phyloP scores from a whole-genome alignment of 2,113 vertebrate species.

The Aphyosemion australe region DNA sequence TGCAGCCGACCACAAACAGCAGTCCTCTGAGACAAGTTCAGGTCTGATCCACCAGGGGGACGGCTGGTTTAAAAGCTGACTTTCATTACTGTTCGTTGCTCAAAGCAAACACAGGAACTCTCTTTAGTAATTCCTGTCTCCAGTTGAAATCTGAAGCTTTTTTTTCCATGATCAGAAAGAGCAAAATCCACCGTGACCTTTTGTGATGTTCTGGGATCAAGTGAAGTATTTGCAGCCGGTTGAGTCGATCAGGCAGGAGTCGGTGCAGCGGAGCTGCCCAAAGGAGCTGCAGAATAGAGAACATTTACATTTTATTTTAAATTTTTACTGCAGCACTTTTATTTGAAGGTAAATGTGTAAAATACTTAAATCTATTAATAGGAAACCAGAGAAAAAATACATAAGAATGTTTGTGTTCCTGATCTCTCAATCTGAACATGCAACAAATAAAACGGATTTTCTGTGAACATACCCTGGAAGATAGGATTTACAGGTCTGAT shows the following conservation, averaged over 20 bases:
- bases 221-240: constrained; percentile 97
- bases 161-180: constrained; percentile 29
- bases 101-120: constrained; percentile 40
- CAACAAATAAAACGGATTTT: no score
- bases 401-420: no score
- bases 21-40: constrained; percentile 32
- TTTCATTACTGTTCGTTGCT: constrained; percentile 31
- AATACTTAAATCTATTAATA: no score
- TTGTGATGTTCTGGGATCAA: constrained; percentile 66
- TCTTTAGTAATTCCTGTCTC: constrained; percentile 6
- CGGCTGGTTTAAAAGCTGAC: constrained; percentile 27
- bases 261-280: constrained; percentile 87
- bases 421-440: no score
- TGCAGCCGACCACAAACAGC: constrained; percentile 52
- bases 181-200: neutral
- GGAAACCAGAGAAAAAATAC: no score
- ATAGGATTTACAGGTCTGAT: constrained; percentile 92
- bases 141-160: constrained; percentile 34
- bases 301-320: no score
- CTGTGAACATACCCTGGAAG: constrained; percentile 88
- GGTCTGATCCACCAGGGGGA: constrained; percentile 22
- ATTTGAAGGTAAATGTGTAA: no score
- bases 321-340: no score
- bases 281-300: constrained; percentile 82
- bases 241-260: constrained; percentile 92